Evolutionary conservation across 2,888 invertebrate genomes (phyloP).

Genomic region (Pseudococcus longispinus): DNA sequence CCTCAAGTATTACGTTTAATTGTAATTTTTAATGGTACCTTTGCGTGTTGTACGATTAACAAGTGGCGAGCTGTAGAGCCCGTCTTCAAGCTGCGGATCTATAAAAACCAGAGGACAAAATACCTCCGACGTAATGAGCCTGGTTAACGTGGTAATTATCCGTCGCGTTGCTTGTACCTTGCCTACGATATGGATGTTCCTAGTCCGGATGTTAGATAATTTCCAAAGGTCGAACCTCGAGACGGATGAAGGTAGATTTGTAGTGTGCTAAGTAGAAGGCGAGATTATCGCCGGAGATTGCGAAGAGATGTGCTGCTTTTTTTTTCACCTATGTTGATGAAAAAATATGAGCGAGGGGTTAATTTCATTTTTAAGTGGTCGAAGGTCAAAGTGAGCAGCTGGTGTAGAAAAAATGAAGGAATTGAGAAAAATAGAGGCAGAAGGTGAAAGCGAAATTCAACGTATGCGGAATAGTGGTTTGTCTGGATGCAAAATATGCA

Average conservation of each 20-base stretch:
- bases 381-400: too few species aligned
- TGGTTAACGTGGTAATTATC: not conserved
- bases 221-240: not conserved
- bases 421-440: too few species aligned
- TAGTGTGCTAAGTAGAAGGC: not conserved
- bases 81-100: not conserved
- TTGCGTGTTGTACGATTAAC: not conserved
- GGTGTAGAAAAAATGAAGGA: too few species aligned
- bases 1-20: not conserved
- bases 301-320: not conserved
- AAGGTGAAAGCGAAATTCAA: too few species aligned
- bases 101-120: not conserved
- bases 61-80: not conserved
- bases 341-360: not conserved
- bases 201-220: not conserved
- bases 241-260: not conserved
- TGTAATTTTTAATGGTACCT: not conserved
- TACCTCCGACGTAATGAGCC: slow-evolving; percentile 19
- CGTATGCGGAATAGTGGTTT: too few species aligned
- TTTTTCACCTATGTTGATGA: not conserved
- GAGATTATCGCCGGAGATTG: not conserved
- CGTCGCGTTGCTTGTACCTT: too few species aligned
- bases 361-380: not conserved
- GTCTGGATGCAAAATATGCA: too few species aligned
- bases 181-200: not conserved